These are phyloP conservation scores for Copidosoma floridanum DNA, from an alignment of 1,140 invertebrate genomes.

Conservation along the genomic window DNA sequence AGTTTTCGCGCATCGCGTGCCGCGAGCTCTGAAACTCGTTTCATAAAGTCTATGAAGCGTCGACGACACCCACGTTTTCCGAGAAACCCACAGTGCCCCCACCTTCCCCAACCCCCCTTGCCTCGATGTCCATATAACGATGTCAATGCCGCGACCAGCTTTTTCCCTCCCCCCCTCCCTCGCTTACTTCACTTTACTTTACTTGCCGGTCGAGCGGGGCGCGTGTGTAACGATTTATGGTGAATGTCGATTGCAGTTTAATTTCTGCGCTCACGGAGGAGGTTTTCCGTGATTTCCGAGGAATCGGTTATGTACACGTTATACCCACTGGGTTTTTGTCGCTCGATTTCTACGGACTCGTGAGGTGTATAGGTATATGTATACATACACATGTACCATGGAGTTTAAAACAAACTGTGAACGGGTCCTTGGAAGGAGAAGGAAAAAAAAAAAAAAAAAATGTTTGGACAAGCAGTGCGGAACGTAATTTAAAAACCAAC, in stretches of 20 bases:
- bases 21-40: too few relatives aligned
- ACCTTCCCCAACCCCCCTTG: neutral
- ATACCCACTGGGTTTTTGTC: too few relatives aligned
- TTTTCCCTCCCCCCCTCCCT: neutral
- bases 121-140: neutral
- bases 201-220: neutral
- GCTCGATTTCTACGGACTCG: too few relatives aligned
- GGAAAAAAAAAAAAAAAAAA: too few relatives aligned
- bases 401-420: too few relatives aligned
- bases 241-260: slow-evolving; percentile 1
- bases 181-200: neutral
- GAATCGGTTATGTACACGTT: neutral
- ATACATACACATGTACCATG: too few relatives aligned
- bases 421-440: too few relatives aligned
- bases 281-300: neutral
- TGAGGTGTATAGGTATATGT: too few relatives aligned
- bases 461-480: too few relatives aligned
- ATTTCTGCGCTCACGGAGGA: neutral
- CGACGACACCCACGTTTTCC: slow-evolving; percentile 20
- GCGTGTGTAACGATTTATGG: slow-evolving; percentile 5
- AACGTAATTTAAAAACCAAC: too few relatives aligned
- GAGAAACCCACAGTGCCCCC: neutral
- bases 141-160: slow-evolving; percentile 1
- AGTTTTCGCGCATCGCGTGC: too few relatives aligned
- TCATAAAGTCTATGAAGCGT: slow-evolving; percentile 19